Evolutionary conservation across 2,113 vertebrate genomes (phyloP).

Genomic region (Osmerus eperlanus): DNA sequence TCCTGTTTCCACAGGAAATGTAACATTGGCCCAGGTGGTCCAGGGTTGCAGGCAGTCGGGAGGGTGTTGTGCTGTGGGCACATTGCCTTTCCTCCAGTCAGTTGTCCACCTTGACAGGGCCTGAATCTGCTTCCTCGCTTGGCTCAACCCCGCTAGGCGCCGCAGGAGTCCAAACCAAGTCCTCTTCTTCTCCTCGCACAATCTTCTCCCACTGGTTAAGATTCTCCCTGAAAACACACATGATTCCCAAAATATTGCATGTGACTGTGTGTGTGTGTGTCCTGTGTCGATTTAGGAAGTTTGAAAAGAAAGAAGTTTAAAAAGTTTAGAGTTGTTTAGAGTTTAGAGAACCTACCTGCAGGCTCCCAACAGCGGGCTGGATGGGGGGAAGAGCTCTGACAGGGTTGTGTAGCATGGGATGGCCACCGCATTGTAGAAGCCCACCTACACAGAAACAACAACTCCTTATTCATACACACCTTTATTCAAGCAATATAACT

Average conservation of each 20-base stretch:
- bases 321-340: too few species aligned
- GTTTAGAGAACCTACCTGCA: constrained; percentile 80
- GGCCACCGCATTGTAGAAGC: constrained; percentile 96
- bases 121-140: constrained; percentile 56
- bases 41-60: constrained; percentile 40
- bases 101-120: constrained; percentile 84
- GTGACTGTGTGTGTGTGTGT: background rate
- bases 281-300: background rate
- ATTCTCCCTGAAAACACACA: constrained; percentile 80
- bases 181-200: constrained; percentile 83
- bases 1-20: constrained; percentile 52
- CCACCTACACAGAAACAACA: constrained; percentile 73
- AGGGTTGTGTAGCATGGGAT: constrained; percentile 94
- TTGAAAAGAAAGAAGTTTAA: too few species aligned
- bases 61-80: constrained; percentile 42
- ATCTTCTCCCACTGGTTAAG: constrained; percentile 94
- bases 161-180: constrained; percentile 67
- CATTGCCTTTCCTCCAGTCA: constrained; percentile 64
- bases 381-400: constrained; percentile 86
- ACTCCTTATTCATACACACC: too few species aligned
- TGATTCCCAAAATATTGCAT: background rate
- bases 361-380: constrained; percentile 81
- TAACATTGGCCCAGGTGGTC: constrained; percentile 44
- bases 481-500: too few species aligned
- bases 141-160: constrained; percentile 2